Base-by-base conservation (phyloP, 2,113 vertebrate species). In the Notechis scutatus region DNA sequence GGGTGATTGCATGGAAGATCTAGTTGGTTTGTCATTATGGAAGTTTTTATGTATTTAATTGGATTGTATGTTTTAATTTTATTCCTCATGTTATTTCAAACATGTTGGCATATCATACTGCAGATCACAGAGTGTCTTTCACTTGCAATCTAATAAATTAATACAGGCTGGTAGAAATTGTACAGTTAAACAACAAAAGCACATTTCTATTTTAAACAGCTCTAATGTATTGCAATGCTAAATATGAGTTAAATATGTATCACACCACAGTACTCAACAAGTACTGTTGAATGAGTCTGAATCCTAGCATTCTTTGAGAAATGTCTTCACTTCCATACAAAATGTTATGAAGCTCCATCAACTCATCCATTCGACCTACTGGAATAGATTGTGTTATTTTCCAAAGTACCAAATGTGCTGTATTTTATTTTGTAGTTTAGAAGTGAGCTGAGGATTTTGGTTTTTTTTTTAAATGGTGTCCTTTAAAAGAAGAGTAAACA, bases 401-500 rank as follows among this genome's bases (percentile, higher is more conserved):
- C 94, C 39, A 74, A 0, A 87, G 61, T n/a, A 94, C 91, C 23
- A 59, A 92, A 86, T 34, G 69, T 34, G 14, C n/a, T 74, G 7
- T 74, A 34, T 74, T 2, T 24, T 94, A 90, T 93, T 92, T 2
- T 87, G 88, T 20, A 29, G 3, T 0, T 1, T 14, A 45, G 34
- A 2, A 10, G 14, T 59, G 21, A 74, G n/a, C n/a, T 39, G n/a
- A 34, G 14, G 14, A 4, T 6, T 34, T 7, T 18, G 50, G 8
- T 10, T 24, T 14, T 61, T 87, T 23, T 91, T 87, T 23, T 47
- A 8, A 92, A 92, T 10, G 23, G 50, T 15, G 0, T 45, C 18
- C 20, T 94, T 96, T 90, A 56, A 95, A 93, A 95, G n/a, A 94
- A 94, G 47, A 0, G 23, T 86, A 93, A 94, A 39, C 69, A 92